Evolutionary conservation across 2,797 vertebrate genomes (phyloP), one percentile per base, ranked within the genome.

Genomic region (Manis pentadactyla): DNA sequence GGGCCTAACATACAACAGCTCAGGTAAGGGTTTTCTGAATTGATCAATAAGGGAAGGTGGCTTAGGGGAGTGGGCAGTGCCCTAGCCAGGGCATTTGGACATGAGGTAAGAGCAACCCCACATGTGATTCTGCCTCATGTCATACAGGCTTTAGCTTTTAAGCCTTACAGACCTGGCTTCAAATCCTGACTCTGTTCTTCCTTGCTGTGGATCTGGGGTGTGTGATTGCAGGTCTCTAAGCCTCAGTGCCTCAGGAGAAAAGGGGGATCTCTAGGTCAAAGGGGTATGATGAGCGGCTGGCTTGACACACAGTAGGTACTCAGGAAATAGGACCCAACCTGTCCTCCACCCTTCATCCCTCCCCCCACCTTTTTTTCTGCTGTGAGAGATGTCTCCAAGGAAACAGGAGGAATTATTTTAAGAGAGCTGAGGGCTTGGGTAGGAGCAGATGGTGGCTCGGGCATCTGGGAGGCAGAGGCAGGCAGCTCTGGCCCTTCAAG

Each of bases 301-400:
- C 31, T 42, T 34, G 61, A 73, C 96, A 84, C 93, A 97, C 55
- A 97, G 96, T 96, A 96, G 96, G 97, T 81, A 12, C 83, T 89
- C 95, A 87, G 85, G 69, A 90, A 49, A 87, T 59, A 68, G 51
- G 42, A 71, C 34, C 39, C 69, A 57, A 63, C 69, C 86, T 93
- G 79, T 81, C 83, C 10, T 13, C 51, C 55, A 73, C 69, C 66
- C 19, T 61, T 29, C 1, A n/a, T 61, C 53, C 49, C 37, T 91
- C 51, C 81, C 46, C 93, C 46, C 25, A 42, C 63, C 79, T 85
- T 53, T 92, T 46, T 94, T 95, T 85, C 92, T 68, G 17, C 46
- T 92, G 91, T 96, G 88, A 97, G 94, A 97, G 83, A 97, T 96
- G 93, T 97, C 97, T 96, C 97, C 97, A 97, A 97, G 97, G 97